Percentiles rank a stretch among this genome's conserved stretches.
phyloP scores from a whole-genome alignment of 2,888 invertebrate genomes.

The Pollenia angustigena region DNA sequence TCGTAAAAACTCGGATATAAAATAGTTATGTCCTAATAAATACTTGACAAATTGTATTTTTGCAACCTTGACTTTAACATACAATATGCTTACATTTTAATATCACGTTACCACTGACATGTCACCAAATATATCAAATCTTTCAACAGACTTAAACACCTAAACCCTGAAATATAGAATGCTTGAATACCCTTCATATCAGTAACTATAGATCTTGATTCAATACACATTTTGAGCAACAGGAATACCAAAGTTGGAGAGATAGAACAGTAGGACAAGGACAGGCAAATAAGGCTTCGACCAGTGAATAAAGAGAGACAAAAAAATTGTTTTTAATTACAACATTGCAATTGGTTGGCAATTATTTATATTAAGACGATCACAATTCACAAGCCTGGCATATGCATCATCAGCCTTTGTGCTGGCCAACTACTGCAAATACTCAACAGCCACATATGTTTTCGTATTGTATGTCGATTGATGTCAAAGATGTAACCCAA shows the following conservation, averaged over 20 bases:
- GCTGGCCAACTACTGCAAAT: slow-evolving; percentile 39
- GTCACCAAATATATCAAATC: slow-evolving; percentile 56
- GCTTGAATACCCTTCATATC: slow-evolving; percentile 68
- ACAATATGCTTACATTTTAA: background rate
- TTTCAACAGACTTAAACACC: background rate
- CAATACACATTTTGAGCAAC: slow-evolving; percentile 12
- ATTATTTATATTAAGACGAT: slow-evolving; percentile 84
- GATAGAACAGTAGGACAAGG: background rate
- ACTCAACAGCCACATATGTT: slow-evolving; percentile 52
- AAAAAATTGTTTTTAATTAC: slow-evolving; percentile 79
- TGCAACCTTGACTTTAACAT: too few relatives aligned
- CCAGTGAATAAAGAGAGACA: background rate
- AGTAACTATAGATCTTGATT: slow-evolving; percentile 50
- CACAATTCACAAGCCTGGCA: slow-evolving; percentile 82
- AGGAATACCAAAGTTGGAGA: background rate
- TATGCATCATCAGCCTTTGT: slow-evolving; percentile 80
- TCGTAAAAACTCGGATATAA: too few relatives aligned
- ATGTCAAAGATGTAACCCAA: slow-evolving; percentile 67
- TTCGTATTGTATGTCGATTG: slow-evolving; percentile 66
- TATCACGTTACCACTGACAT: slow-evolving; percentile 34
- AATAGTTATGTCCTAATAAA: too few relatives aligned
- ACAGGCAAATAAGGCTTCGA: background rate
- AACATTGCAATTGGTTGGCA: slow-evolving; percentile 79
- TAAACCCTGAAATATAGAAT: slow-evolving; percentile 29
- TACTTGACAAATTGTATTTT: too few relatives aligned